These are phyloP conservation scores for Caenorhabditis plicata DNA, from an alignment of 2,888 invertebrate genomes.

Conservation along the genomic window DNA sequence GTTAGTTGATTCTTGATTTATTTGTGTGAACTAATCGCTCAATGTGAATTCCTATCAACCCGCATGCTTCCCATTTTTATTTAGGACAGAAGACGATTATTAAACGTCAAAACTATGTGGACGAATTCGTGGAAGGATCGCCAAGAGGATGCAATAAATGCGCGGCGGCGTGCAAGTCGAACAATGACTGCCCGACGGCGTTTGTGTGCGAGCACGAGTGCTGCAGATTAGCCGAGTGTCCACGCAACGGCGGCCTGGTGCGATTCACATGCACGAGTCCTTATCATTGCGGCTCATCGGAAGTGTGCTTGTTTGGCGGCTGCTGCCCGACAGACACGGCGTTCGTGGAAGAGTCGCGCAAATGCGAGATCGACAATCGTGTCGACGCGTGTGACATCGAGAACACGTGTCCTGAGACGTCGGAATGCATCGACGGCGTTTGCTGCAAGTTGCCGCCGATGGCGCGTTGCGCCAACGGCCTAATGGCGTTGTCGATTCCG, in stretches of 20 bases:
- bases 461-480: conserved; percentile 37
- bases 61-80: no score
- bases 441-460: conserved; percentile 37
- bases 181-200: conserved; percentile 45
- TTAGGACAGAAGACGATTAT: not conserved
- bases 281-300: conserved; percentile 40
- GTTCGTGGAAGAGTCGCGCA: conserved; percentile 6
- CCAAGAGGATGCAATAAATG: conserved; percentile 24
- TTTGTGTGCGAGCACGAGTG: conserved; percentile 43
- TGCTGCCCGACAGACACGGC: conserved; percentile 39
- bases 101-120: not conserved
- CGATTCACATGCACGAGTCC: conserved; percentile 37
- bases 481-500: conserved; percentile 43
- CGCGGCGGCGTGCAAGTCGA: conserved; percentile 34
- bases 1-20: conserved; percentile 32
- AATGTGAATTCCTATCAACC: conserved; percentile 29
- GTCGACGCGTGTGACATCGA: conserved; percentile 38
- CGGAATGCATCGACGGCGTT: conserved; percentile 46
- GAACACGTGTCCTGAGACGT: conserved; percentile 45
- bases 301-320: conserved; percentile 44
- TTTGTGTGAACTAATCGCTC: conserved; percentile 11
- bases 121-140: not conserved
- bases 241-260: conserved; percentile 21
- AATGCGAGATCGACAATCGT: conserved; percentile 31
- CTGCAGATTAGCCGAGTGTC: conserved; percentile 45